Conservation (phyloP, 2,113 vertebrate genomes). For the Notarius quadriscutis region DNA sequence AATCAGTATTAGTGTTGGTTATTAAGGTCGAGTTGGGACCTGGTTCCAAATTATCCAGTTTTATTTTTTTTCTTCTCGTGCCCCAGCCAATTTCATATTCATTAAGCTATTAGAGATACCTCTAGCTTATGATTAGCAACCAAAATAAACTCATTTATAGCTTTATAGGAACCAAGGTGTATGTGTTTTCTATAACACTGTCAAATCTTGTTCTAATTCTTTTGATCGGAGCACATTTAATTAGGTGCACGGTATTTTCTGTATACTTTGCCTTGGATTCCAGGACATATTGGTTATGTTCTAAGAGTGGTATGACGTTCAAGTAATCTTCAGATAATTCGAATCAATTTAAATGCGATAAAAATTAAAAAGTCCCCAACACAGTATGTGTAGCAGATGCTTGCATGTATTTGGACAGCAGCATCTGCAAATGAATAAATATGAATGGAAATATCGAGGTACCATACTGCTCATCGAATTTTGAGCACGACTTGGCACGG, state of each 20-base stretch:
- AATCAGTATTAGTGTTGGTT: conserved; percentile 13
- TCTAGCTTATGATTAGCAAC: neutral
- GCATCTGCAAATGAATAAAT: conserved; percentile 29
- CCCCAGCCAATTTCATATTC: neutral
- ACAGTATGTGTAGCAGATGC: conserved; percentile 10
- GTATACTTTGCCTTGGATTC: neutral
- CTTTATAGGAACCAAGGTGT: neutral
- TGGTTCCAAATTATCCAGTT: neutral
- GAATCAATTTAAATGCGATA: neutral
- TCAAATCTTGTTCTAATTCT: neutral
- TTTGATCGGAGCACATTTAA: neutral
- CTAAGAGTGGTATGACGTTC: neutral
- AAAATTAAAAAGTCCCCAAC: neutral
- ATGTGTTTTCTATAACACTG: neutral
- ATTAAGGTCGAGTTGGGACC: neutral
- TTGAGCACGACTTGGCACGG: neutral
- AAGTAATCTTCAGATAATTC: neutral
- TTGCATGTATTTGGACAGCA: conserved; percentile 9
- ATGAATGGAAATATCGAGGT: conserved; percentile 11
- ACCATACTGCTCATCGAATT: neutral
- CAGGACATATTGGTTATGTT: neutral
- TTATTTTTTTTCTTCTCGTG: neutral
- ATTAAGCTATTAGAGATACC: neutral
- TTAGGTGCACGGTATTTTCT: neutral
- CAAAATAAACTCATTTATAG: neutral